Conservation (phyloP, 37 sponge, comb jelly and placozoan species). For the Theonella swinhoei region DNA sequence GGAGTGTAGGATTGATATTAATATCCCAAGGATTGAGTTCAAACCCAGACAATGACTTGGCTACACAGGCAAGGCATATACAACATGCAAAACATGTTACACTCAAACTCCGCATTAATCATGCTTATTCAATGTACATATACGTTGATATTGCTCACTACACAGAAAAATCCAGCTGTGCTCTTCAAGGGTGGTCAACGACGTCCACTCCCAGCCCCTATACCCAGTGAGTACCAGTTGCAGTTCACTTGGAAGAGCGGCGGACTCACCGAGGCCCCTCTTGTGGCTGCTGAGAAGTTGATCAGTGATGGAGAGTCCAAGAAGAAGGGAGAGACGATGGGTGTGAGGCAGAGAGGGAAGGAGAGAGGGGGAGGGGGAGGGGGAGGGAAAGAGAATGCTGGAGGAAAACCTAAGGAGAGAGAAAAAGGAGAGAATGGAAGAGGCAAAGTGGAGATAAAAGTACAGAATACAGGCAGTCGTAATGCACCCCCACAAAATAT, state of each 20-base stretch:
- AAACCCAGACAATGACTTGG: too few relatives aligned
- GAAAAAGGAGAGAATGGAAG: too few relatives aligned
- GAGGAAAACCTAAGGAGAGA: too few relatives aligned
- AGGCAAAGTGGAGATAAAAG: too few relatives aligned
- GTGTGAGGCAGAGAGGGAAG: too few relatives aligned
- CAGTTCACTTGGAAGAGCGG: conserved; percentile 35
- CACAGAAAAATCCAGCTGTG: conserved; percentile 20
- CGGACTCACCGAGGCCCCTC: background rate
- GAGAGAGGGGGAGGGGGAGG: too few relatives aligned
- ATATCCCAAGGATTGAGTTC: too few relatives aligned
- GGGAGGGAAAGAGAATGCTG: too few relatives aligned
- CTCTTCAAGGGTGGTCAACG: conserved; percentile 33
- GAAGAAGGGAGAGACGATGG: background rate
- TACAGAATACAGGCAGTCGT: too few relatives aligned
- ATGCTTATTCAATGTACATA: background rate
- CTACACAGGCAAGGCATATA: too few relatives aligned
- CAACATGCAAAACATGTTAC: background rate
- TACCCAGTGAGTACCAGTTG: conserved; percentile 50
- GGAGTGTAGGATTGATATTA: too few relatives aligned
- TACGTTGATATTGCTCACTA: background rate
- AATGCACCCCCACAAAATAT: too few relatives aligned
- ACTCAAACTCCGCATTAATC: background rate
- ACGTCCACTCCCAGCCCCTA: background rate
- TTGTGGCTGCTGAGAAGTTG: background rate
- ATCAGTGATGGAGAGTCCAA: background rate